Evolutionary conservation across 37 sponge, comb jelly and placozoan species (phyloP).

Genomic region (Bolinopsis microptera): DNA sequence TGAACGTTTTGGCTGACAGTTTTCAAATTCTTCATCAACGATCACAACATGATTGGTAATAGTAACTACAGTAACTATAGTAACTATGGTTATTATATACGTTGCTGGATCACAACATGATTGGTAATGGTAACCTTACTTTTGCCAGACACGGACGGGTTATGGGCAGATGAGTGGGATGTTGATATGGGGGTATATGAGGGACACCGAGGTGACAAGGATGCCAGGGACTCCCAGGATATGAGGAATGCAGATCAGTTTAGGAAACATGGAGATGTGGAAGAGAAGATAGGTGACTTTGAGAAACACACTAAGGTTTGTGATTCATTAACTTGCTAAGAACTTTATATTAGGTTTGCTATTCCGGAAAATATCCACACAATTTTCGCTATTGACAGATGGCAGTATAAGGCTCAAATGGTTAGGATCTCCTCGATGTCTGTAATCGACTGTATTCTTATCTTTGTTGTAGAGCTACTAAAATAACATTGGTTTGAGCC

Average conservation of each 20-base stretch:
- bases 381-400: too few species aligned
- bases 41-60: too few species aligned
- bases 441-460: too few species aligned
- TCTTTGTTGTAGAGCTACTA: too few species aligned
- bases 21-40: constrained; percentile 16
- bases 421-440: too few species aligned
- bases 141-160: constrained; percentile 78
- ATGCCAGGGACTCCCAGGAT: constrained; percentile 76
- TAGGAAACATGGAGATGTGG: constrained; percentile 70
- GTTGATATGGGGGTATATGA: constrained; percentile 85
- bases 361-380: background rate
- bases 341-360: background rate
- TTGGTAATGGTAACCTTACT: background rate
- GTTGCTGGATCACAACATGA: too few species aligned
- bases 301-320: constrained; percentile 82
- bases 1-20: background rate
- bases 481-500: too few species aligned
- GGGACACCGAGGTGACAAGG: constrained; percentile 76
- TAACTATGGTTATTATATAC: too few species aligned
- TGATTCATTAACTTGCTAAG: too few species aligned
- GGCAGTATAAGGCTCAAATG: too few species aligned
- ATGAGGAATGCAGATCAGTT: constrained; percentile 71
- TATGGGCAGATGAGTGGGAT: constrained; percentile 86
- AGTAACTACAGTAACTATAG: too few species aligned
- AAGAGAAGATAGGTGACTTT: constrained; percentile 65